These are phyloP conservation scores for Porites lobata DNA, from an alignment of 92 coral and sea anemone genomes.

Conservation along the genomic window DNA sequence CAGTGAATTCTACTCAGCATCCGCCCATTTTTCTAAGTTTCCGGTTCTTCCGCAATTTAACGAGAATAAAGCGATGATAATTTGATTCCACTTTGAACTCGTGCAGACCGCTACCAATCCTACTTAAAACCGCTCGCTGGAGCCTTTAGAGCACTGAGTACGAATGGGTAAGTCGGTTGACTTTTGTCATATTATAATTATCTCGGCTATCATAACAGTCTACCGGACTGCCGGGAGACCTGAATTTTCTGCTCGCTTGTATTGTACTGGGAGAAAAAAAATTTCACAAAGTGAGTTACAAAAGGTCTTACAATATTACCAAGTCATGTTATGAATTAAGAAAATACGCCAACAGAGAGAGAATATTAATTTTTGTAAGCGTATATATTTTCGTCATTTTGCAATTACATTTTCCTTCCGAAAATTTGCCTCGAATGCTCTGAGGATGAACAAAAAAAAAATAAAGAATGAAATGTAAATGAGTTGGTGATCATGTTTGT, in stretches of 20 bases:
- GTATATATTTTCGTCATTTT: background rate
- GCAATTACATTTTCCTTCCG: background rate
- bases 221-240: background rate
- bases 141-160: background rate
- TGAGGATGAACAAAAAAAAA: background rate
- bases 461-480: slow-evolving; percentile 25
- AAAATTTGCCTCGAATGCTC: background rate
- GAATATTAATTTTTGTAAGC: background rate
- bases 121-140: background rate
- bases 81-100: slow-evolving; percentile 6
- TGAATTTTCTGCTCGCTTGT: background rate
- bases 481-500: background rate
- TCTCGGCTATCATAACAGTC: background rate
- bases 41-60: slow-evolving; percentile 1
- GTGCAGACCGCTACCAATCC: slow-evolving; percentile 16
- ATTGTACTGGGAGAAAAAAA: slow-evolving; percentile 1
- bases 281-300: slow-evolving; percentile 8
- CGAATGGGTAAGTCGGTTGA: background rate
- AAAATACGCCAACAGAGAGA: background rate
- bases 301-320: slow-evolving; percentile 1
- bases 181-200: background rate
- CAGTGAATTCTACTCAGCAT: background rate
- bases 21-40: background rate
- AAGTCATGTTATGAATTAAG: slow-evolving; percentile 32
- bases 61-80: slow-evolving; percentile 28